phyloP scores from a whole-genome alignment of 2,888 invertebrate genomes.

The Stenurella melanura region DNA sequence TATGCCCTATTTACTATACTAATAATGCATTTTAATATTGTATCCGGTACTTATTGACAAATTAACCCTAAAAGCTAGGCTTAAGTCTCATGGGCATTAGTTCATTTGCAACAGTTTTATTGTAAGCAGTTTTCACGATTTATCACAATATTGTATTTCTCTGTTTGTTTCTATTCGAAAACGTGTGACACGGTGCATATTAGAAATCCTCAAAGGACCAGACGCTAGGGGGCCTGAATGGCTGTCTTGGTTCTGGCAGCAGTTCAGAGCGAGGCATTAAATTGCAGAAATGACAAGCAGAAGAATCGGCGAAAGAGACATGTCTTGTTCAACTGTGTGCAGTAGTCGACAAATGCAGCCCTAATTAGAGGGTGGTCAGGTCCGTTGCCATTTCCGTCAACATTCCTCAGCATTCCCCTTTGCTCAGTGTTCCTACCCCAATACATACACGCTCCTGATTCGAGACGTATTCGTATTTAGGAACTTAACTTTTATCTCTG shows the following conservation, averaged over 20 bases:
- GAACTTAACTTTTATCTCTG: constrained; percentile 22
- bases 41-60: too few species aligned
- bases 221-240: constrained; percentile 11
- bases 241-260: constrained; percentile 3
- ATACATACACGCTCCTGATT: constrained; percentile 17
- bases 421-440: constrained; percentile 42
- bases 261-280: constrained; percentile 25
- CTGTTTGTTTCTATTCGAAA: background rate
- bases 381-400: constrained; percentile 14
- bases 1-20: too few species aligned
- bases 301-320: constrained; percentile 34
- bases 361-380: constrained; percentile 39
- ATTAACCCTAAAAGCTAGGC: too few species aligned
- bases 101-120: background rate
- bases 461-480: constrained; percentile 11
- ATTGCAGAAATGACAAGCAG: constrained; percentile 33
- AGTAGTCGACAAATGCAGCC: constrained; percentile 23
- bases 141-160: background rate
- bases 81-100: background rate
- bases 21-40: too few species aligned
- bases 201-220: constrained; percentile 18
- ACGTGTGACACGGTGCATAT: background rate
- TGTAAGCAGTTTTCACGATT: background rate
- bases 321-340: constrained; percentile 17
- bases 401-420: background rate